Percentiles rank a stretch among this genome's conserved stretches.
Conservation (phyloP, 2,888 invertebrate species). For the Eudemis profundana region DNA sequence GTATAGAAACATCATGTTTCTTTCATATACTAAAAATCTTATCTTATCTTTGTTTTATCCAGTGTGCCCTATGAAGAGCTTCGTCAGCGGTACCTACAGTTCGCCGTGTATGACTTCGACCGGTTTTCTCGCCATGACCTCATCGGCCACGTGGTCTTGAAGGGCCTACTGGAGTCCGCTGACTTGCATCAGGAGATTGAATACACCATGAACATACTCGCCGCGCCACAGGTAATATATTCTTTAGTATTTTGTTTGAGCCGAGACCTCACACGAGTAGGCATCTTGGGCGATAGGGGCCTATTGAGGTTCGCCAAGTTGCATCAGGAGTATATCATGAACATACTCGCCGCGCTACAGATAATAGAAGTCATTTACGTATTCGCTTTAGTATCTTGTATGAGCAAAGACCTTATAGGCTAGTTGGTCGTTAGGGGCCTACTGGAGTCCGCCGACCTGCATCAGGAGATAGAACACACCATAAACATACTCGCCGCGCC, state of each 20-base stretch:
- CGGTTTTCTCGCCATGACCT: slow-evolving; percentile 94
- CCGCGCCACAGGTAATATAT: slow-evolving; percentile 88
- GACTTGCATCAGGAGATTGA: slow-evolving; percentile 93
- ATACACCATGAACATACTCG: slow-evolving; percentile 93
- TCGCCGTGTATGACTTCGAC: slow-evolving; percentile 95
- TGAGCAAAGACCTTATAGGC: slow-evolving; percentile 91
- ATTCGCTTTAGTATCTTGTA: not conserved
- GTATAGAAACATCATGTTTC: no score
- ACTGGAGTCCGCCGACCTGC: slow-evolving; percentile 90
- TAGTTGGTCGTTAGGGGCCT: slow-evolving; percentile 93
- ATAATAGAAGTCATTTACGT: no score
- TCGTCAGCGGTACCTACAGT: slow-evolving; percentile 90
- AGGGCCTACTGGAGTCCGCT: slow-evolving; percentile 91
- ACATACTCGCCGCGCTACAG: slow-evolving; percentile 91
- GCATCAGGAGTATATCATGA: slow-evolving; percentile 93
- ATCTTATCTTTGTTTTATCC: slow-evolving; percentile 46
- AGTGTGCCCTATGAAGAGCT: slow-evolving; percentile 92
- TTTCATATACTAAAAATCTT: no score
- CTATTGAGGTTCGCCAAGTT: slow-evolving; percentile 91
- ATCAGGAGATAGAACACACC: slow-evolving; percentile 93
- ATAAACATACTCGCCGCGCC: slow-evolving; percentile 93
- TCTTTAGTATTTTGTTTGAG: slow-evolving; percentile 59
- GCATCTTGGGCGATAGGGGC: slow-evolving; percentile 92
- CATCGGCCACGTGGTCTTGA: slow-evolving; percentile 93
- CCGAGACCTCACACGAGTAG: slow-evolving; percentile 94